Conservation (phyloP, 2,113 vertebrate species). For the Corythoichthys haematopterus region DNA sequence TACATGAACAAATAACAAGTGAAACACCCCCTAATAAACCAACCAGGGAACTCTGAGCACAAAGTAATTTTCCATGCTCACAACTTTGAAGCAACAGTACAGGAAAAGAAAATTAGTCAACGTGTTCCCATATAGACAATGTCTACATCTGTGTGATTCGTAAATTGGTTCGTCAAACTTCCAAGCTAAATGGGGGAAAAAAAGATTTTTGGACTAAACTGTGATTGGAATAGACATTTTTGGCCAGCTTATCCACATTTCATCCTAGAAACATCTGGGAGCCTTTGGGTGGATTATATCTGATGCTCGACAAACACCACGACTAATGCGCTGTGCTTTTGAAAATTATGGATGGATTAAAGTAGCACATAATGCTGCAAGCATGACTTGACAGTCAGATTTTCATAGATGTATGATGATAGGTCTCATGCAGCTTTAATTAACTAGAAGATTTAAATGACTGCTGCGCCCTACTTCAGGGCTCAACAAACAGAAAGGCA, state of each 20-base stretch:
- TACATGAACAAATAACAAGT: neutral
- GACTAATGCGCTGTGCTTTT: neutral
- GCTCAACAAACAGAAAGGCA: neutral
- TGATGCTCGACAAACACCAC: slow-evolving; percentile 8
- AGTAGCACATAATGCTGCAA: neutral
- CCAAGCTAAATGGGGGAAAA: slow-evolving; percentile 2
- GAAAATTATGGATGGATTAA: slow-evolving; percentile 2
- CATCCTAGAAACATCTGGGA: slow-evolving; percentile 11
- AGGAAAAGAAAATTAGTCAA: neutral
- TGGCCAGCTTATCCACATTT: slow-evolving; percentile 11
- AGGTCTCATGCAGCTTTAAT: slow-evolving; percentile 22
- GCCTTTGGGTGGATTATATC: slow-evolving; percentile 16
- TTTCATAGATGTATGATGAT: neutral
- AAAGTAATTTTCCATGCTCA: neutral
- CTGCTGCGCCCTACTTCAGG: neutral
- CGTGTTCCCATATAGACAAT: neutral
- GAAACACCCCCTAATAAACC: neutral
- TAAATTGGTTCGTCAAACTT: neutral
- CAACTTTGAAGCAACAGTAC: neutral
- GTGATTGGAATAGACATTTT: neutral
- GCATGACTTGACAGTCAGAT: slow-evolving; percentile 26
- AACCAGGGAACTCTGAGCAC: no score
- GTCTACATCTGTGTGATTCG: neutral
- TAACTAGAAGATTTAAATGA: neutral
- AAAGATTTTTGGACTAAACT: neutral